Base-by-base conservation (phyloP, 2,888 invertebrate species). In the Athalia cordata region DNA sequence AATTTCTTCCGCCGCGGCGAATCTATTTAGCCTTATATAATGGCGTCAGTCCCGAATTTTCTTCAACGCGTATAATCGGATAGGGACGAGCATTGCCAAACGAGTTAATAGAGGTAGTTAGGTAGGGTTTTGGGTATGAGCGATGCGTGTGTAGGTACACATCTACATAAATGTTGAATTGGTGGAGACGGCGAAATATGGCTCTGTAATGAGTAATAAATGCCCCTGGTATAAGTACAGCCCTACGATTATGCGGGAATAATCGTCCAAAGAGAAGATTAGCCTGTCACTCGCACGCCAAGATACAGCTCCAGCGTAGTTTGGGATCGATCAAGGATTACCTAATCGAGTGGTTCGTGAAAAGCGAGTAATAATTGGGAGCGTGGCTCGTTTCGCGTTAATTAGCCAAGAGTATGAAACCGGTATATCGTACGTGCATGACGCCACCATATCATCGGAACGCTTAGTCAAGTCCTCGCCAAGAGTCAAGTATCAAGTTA, bases 401-500 rank as follows among this genome's bases (percentile, higher is more conserved):
- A 72, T 72, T 72, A 72, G 59, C 72, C 15, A 72, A 59, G 59
- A 72, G 72, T 72, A 47, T 59, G 72, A 59, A 72, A 59, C 68
- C 52, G 29, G 52, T 55, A 50, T 29, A 65, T 29, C 9, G 45
- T 43, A 3, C 43, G 43, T 65, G 4, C 45, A n/a, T 11, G 11
- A 55, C 7, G 55, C 11, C 11, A 57, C 11, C n/a, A 50, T 49
- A 52, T 11, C 67, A 15, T 50, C 67, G 67, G 29, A 67, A 67
- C 67, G 70, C 70, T 45, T 70, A 57, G 70, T 70, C 55, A 70
- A 70, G 47, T 72, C 72, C 13, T 72, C 52, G 68, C 29, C 68
- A 55, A 68, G 72, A 57, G 59, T 61, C 66, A 77, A 77, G 81
- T 82, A 81, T 82, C 78, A 80, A 77, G 80, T 81, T 81, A 83